These are phyloP conservation scores for Catocala fraxini DNA, from an alignment of 2,888 invertebrate species.

Conservation along the genomic window DNA sequence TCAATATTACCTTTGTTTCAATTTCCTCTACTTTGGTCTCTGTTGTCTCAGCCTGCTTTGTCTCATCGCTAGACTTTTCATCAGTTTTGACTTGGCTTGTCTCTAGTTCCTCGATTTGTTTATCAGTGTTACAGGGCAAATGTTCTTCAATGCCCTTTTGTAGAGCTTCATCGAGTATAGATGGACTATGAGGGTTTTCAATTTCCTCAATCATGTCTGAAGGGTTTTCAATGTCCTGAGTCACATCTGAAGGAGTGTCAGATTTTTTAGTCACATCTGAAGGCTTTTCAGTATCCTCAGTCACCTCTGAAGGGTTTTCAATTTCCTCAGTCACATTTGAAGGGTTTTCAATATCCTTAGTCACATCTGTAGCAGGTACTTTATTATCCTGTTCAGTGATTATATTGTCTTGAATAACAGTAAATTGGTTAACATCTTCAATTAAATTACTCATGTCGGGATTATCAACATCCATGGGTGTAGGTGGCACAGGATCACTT, in stretches of 20 bases:
- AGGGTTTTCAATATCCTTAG: conserved; percentile 60
- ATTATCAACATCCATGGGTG: conserved; percentile 71
- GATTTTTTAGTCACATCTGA: no score
- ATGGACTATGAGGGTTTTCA: conserved; percentile 76
- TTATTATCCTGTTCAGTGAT: conserved; percentile 41
- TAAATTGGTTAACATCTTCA: conserved; percentile 63
- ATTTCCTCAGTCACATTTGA: conserved; percentile 52
- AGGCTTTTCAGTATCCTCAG: conserved; percentile 65
- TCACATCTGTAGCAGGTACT: conserved; percentile 38
- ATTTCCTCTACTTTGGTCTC: conserved; percentile 20
- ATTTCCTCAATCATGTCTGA: conserved; percentile 51
- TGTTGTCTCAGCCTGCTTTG: not conserved
- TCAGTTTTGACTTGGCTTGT: conserved; percentile 15
- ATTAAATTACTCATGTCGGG: conserved; percentile 62
- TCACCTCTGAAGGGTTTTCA: conserved; percentile 59
- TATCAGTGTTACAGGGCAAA: conserved; percentile 51
- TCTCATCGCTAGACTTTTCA: conserved; percentile 10
- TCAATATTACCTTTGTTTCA: conserved; percentile 34
- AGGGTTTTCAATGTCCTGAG: conserved; percentile 65
- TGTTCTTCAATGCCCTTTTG: conserved; percentile 76
- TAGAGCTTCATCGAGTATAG: conserved; percentile 76
- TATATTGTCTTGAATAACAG: conserved; percentile 47
- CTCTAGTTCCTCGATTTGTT: conserved; percentile 26
- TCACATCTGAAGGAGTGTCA: conserved; percentile 16
- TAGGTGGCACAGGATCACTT: conserved; percentile 51